Percentiles rank a stretch among this genome's conserved stretches.
Conservation (phyloP, 2,113 vertebrate genomes). For the Bungarus multicinctus region DNA sequence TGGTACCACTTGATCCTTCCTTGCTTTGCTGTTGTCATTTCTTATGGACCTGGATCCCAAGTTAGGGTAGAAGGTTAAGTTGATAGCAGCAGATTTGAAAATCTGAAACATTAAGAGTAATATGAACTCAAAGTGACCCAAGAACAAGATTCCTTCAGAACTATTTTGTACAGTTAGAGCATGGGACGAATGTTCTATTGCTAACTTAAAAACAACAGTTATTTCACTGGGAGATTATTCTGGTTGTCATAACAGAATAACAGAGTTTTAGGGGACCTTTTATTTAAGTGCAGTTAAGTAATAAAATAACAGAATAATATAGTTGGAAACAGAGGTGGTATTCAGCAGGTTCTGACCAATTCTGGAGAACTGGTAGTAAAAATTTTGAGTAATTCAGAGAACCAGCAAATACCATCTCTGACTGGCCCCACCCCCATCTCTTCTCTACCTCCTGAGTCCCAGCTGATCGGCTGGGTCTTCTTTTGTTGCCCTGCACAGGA, state of each 20-base stretch:
- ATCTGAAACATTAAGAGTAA: neutral
- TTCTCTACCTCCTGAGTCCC: too few relatives aligned
- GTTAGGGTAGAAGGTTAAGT: neutral
- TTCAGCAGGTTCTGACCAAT: too few relatives aligned
- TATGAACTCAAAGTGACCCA: neutral
- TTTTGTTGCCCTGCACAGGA: too few relatives aligned
- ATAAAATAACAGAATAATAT: too few relatives aligned
- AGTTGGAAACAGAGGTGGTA: too few relatives aligned
- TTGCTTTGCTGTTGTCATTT: neutral
- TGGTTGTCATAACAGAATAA: neutral
- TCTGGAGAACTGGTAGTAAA: too few relatives aligned
- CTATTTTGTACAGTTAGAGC: neutral
- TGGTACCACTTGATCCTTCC: neutral
- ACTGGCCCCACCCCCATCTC: too few relatives aligned
- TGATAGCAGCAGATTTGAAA: neutral
- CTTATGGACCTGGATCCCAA: constrained; percentile 8
- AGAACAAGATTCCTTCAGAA: neutral
- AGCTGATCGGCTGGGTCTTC: too few relatives aligned
- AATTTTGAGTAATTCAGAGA: too few relatives aligned
- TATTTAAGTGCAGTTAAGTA: too few relatives aligned
- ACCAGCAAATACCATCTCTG: too few relatives aligned
- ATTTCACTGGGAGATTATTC: neutral
- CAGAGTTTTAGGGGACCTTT: neutral
- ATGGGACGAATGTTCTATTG: neutral
- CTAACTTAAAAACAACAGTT: neutral